A percentile compares a stretch with the other conserved stretches of the same genome.
These are phyloP conservation scores for Margarornis squamiger DNA, from an alignment of 2,797 vertebrate species.

Conservation along the genomic window DNA sequence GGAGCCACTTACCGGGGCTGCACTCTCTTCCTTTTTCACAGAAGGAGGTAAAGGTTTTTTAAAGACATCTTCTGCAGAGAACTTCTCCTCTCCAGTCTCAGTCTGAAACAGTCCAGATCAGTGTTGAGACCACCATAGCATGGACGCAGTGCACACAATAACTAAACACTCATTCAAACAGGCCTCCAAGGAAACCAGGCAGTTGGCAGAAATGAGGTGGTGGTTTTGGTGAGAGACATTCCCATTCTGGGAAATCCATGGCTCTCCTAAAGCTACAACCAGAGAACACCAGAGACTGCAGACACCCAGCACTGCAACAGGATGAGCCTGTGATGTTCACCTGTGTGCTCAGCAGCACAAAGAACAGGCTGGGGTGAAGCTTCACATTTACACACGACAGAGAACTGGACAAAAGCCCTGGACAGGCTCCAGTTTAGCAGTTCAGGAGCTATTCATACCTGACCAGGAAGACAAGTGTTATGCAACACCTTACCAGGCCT, in stretches of 20 bases:
- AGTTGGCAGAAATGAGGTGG: background rate
- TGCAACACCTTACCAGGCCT: constrained; percentile 79
- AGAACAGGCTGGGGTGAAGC: background rate
- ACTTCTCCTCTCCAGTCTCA: constrained; percentile 69
- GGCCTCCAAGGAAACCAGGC: background rate
- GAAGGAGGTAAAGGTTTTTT: constrained; percentile 93
- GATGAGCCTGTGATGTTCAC: background rate
- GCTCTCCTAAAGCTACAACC: background rate
- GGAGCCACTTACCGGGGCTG: constrained; percentile 81
- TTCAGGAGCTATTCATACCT: background rate
- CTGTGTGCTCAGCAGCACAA: background rate
- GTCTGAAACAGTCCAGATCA: constrained; percentile 69
- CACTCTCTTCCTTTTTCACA: constrained; percentile 87
- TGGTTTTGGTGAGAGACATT: background rate
- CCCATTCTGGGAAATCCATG: background rate
- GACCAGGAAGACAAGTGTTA: background rate
- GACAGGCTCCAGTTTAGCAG: background rate
- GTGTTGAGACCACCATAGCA: background rate
- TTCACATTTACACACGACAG: background rate
- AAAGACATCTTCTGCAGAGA: constrained; percentile 87
- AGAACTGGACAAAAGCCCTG: background rate
- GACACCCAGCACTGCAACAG: background rate
- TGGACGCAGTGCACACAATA: background rate
- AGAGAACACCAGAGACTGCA: background rate
- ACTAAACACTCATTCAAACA: background rate